These are phyloP conservation scores for Athene cunicularia DNA, from an alignment of 2,113 vertebrate species.

Conservation along the genomic window DNA sequence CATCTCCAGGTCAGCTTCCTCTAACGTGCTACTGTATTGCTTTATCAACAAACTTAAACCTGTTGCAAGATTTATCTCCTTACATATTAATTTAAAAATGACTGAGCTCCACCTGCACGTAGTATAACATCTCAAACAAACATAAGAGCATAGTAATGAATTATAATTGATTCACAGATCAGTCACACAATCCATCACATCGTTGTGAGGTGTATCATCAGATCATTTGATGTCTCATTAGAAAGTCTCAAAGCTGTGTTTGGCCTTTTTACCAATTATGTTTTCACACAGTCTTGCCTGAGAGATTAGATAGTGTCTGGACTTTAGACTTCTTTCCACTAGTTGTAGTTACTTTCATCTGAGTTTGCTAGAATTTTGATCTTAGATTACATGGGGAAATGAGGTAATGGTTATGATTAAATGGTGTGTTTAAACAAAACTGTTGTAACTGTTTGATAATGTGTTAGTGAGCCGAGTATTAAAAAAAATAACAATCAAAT, in stretches of 20 bases:
- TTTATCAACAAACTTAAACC: not conserved
- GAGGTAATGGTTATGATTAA: not conserved
- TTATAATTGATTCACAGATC: not conserved
- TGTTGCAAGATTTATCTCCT: not conserved
- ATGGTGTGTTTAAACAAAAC: not conserved
- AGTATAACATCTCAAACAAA: not conserved
- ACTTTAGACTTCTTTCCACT: not conserved
- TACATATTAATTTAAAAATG: not conserved
- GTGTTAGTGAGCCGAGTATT: not conserved
- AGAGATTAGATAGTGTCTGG: not conserved
- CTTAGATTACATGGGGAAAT: not conserved
- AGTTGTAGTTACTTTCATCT: not conserved
- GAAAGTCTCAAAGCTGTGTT: not conserved
- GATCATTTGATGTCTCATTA: not conserved
- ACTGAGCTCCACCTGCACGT: not conserved
- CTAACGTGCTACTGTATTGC: not conserved
- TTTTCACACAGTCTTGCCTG: not conserved
- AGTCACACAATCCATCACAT: not conserved
- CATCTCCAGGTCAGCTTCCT: conserved; percentile 1
- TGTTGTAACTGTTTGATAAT: not conserved
- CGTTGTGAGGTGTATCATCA: not conserved
- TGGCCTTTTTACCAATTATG: not conserved
- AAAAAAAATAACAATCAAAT: not conserved
- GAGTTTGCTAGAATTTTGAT: not conserved
- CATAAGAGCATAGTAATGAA: not conserved